A percentile compares a stretch with the other conserved stretches of the same genome.
These are phyloP conservation scores for Enhydra lutris DNA, from an alignment of 2,113 vertebrate species.

Conservation along the genomic window DNA sequence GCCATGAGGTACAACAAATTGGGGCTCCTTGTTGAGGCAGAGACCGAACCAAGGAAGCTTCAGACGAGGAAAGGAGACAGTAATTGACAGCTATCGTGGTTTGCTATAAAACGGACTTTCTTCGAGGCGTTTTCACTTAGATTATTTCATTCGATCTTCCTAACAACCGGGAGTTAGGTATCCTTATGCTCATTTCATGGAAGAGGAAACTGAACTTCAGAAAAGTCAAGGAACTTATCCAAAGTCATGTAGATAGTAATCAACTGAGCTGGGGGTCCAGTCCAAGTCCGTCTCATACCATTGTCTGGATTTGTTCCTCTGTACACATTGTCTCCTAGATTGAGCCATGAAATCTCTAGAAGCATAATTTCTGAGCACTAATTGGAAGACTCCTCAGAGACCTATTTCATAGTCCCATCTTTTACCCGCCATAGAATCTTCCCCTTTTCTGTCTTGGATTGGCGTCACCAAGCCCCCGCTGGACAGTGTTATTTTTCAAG, in stretches of 20 bases:
- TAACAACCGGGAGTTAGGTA: not conserved
- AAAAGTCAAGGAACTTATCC: not conserved
- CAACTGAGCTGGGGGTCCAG: not conserved
- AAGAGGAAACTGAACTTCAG: conserved; percentile 8
- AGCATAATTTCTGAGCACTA: not conserved
- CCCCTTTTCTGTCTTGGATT: not conserved
- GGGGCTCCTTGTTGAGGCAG: not conserved
- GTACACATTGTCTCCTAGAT: not conserved
- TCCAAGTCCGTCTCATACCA: not conserved
- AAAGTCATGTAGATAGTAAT: not conserved
- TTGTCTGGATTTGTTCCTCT: not conserved
- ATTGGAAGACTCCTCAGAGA: not conserved
- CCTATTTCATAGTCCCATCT: not conserved
- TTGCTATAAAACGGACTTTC: not conserved
- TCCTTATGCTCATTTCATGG: not conserved
- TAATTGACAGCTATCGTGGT: not conserved
- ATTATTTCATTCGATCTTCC: conserved; percentile 11
- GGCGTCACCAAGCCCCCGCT: not conserved
- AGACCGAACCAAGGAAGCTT: not conserved
- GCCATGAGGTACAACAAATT: not conserved
- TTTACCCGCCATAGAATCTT: not conserved
- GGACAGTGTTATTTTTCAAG: not conserved
- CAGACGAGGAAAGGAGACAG: not conserved
- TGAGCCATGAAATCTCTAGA: not conserved
- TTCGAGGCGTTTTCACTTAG: conserved; percentile 4